These are phyloP conservation scores for Cynaeus angustus DNA, from an alignment of 2,888 invertebrate species.

Conservation along the genomic window DNA sequence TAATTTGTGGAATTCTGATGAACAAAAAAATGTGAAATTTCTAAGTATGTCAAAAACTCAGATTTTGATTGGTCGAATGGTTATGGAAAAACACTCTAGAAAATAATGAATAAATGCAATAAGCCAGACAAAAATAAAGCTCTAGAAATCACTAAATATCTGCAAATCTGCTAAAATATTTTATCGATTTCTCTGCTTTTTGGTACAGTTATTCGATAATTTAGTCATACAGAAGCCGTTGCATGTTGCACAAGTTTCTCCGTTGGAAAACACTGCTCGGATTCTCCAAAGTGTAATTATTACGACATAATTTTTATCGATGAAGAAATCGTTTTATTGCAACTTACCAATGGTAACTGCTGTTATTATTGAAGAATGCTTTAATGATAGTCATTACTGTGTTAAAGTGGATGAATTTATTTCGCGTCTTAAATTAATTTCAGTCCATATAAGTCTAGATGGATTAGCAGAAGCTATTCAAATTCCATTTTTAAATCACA, in stretches of 20 bases:
- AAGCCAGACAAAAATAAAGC: no score
- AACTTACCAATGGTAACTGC: slow-evolving; percentile 7
- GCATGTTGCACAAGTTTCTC: slow-evolving; percentile 10
- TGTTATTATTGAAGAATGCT: slow-evolving; percentile 21
- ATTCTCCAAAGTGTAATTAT: slow-evolving; percentile 7
- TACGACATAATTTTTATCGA: slow-evolving; percentile 9
- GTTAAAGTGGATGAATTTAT: slow-evolving; percentile 24
- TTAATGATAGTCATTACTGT: slow-evolving; percentile 31
- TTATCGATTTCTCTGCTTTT: slow-evolving; percentile 9
- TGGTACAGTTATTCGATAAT: slow-evolving; percentile 21
- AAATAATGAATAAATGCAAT: no score
- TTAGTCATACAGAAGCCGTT: slow-evolving; percentile 1
- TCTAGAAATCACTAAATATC: no score
- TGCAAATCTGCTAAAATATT: neutral
- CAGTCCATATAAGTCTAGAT: slow-evolving; percentile 26
- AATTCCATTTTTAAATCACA: slow-evolving; percentile 20
- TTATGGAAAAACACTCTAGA: no score
- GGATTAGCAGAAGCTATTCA: neutral
- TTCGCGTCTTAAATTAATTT: slow-evolving; percentile 28
- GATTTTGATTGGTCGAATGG: no score
- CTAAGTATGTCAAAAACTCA: no score
- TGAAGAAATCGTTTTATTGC: slow-evolving; percentile 9
- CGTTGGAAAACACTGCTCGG: neutral
- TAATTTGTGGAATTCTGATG: no score
- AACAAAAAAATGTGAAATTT: no score